These are phyloP conservation scores for Xenops minutus DNA, from an alignment of 2,797 vertebrate genomes.

Conservation along the genomic window DNA sequence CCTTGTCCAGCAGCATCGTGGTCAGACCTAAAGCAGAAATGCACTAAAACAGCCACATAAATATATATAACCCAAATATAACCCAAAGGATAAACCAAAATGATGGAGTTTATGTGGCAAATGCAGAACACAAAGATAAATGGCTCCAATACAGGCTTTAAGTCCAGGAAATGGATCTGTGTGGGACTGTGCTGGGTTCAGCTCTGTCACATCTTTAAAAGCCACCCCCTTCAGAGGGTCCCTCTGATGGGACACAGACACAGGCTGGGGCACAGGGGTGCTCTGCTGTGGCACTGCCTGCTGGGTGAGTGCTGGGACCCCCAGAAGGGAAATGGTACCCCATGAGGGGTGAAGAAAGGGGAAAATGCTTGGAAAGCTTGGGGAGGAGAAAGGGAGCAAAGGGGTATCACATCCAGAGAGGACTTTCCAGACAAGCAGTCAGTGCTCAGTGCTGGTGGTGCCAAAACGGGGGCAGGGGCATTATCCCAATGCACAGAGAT, in stretches of 20 bases:
- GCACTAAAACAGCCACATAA: neutral
- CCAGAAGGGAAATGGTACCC: neutral
- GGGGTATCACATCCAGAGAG: rapidly evolving
- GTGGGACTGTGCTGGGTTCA: conserved; percentile 6
- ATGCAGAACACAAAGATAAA: conserved; percentile 18
- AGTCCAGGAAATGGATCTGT: conserved; percentile 24
- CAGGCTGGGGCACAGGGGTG: neutral
- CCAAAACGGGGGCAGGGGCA: rapidly evolving
- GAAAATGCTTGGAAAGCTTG: neutral
- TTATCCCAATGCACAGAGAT: neutral
- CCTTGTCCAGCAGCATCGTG: neutral
- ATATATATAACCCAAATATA: neutral
- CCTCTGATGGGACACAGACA: neutral
- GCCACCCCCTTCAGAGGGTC: neutral
- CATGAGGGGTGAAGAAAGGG: rapidly evolving
- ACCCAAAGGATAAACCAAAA: neutral
- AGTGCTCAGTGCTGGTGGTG: neutral
- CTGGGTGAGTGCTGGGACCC: neutral
- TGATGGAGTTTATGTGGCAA: conserved; percentile 40
- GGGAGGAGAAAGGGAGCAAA: neutral
- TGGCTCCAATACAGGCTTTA: conserved; percentile 14
- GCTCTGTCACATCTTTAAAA: conserved; percentile 36
- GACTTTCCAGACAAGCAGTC: neutral
- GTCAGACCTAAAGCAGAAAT: neutral
- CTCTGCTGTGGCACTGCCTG: neutral